These are phyloP conservation scores for Deilephila elpenor DNA, from an alignment of 2,888 invertebrate species.

Conservation along the genomic window DNA sequence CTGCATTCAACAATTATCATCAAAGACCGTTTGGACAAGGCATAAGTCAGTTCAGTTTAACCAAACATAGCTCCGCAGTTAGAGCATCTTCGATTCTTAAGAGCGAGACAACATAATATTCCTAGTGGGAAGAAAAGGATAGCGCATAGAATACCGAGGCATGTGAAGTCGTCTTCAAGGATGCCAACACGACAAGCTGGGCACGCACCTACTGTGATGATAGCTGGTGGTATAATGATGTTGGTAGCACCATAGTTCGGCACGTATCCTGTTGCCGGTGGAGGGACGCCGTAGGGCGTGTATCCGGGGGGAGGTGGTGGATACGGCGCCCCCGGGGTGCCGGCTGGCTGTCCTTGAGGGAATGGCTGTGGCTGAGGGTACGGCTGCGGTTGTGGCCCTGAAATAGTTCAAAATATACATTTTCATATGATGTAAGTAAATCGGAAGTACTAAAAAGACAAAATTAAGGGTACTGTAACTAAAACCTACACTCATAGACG, in stretches of 20 bases:
- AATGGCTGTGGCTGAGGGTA: slow-evolving; percentile 41
- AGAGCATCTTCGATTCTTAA: slow-evolving; percentile 93
- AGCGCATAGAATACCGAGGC: slow-evolving; percentile 92
- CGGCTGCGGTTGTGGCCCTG: slow-evolving; percentile 54
- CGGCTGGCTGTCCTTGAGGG: slow-evolving; percentile 37
- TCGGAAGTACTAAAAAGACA: neutral
- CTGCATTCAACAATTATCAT: slow-evolving; percentile 11
- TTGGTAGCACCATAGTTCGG: slow-evolving; percentile 86
- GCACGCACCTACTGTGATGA: slow-evolving; percentile 93
- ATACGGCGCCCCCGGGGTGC: slow-evolving; percentile 57
- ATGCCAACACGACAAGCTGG: slow-evolving; percentile 95
- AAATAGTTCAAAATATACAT: slow-evolving; percentile 35
- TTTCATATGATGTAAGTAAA: neutral
- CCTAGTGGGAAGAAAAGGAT: slow-evolving; percentile 95
- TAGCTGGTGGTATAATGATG: slow-evolving; percentile 89
- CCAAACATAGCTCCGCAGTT: slow-evolving; percentile 94
- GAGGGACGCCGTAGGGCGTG: slow-evolving; percentile 73
- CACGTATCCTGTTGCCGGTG: slow-evolving; percentile 75
- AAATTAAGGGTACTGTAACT: neutral
- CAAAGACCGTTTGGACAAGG: slow-evolving; percentile 15
- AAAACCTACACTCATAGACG: no score
- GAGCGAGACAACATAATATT: slow-evolving; percentile 92
- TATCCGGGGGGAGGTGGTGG: slow-evolving; percentile 85
- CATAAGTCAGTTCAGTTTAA: slow-evolving; percentile 53
- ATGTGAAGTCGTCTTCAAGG: slow-evolving; percentile 94